Conservation (phyloP, 1,140 invertebrate genomes). For the Drosophila fuyamai region DNA sequence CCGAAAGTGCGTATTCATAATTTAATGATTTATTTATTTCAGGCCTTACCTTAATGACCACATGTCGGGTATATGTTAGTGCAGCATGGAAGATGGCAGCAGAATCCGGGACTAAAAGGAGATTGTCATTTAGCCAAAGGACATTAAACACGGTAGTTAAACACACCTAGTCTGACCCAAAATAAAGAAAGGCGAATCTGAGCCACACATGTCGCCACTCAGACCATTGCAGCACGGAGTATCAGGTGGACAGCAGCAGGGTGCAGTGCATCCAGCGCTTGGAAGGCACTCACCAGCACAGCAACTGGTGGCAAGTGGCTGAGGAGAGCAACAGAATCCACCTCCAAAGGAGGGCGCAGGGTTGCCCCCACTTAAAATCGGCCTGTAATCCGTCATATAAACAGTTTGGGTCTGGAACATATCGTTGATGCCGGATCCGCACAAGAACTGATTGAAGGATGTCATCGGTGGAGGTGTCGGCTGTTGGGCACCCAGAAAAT, state of each 20-base stretch:
- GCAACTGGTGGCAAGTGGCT: background rate
- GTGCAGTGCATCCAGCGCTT: background rate
- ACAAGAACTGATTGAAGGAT: background rate
- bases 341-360: background rate
- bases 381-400: conserved; percentile 44
- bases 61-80: background rate
- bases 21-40: background rate
- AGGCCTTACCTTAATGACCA: background rate
- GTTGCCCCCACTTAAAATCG: conserved; percentile 6
- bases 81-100: background rate
- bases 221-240: background rate
- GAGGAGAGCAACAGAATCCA: background rate
- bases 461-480: background rate
- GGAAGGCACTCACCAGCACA: background rate
- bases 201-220: background rate
- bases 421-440: conserved; percentile 11
- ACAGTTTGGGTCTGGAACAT: conserved; percentile 29
- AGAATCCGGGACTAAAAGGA: background rate
- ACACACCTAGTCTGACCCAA: conserved; percentile 7
- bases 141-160: background rate
- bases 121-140: background rate
- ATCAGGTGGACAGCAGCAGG: background rate
- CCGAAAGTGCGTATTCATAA: background rate
- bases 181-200: background rate
- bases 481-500: conserved; percentile 6